These are phyloP conservation scores for Priocnemis perturbator DNA, from an alignment of 2,888 invertebrate species.

Conservation along the genomic window DNA sequence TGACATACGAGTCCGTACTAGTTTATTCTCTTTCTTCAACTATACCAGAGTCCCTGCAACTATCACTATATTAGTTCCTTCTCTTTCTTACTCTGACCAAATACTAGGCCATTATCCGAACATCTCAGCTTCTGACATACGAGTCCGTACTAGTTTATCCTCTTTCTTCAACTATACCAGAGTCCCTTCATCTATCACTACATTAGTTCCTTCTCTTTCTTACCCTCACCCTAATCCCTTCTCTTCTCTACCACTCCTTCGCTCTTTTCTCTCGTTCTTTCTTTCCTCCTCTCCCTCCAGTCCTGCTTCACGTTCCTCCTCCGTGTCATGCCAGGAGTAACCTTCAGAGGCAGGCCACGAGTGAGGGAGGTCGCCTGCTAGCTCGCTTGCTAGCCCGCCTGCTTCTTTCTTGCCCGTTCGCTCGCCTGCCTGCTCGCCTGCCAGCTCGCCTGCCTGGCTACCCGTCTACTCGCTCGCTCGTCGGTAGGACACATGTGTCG, in stretches of 20 bases:
- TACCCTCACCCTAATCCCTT: background rate
- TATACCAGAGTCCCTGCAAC: no score
- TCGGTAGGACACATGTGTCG: constrained; percentile 55
- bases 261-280: constrained; percentile 20
- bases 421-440: no score
- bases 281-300: constrained; percentile 21
- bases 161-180: no score
- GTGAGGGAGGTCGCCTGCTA: constrained; percentile 40
- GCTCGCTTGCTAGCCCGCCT: constrained; percentile 8
- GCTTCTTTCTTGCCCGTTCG: constrained; percentile 28
- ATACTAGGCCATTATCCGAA: no score
- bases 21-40: no score
- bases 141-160: no score
- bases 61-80: background rate
- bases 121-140: no score
- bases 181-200: constrained; percentile 8
- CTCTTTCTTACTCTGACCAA: constrained; percentile 2
- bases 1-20: no score
- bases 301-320: constrained; percentile 16
- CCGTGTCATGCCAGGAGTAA: constrained; percentile 16
- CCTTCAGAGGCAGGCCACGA: constrained; percentile 30
- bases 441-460: no score
- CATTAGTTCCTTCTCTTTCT: constrained; percentile 19
- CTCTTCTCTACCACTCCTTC: constrained; percentile 20
- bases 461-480: constrained; percentile 2